Percentiles rank a stretch among this genome's conserved stretches.
These are phyloP conservation scores for Urosaurus nigricauda DNA, from an alignment of 2,797 vertebrate species.

Conservation along the genomic window DNA sequence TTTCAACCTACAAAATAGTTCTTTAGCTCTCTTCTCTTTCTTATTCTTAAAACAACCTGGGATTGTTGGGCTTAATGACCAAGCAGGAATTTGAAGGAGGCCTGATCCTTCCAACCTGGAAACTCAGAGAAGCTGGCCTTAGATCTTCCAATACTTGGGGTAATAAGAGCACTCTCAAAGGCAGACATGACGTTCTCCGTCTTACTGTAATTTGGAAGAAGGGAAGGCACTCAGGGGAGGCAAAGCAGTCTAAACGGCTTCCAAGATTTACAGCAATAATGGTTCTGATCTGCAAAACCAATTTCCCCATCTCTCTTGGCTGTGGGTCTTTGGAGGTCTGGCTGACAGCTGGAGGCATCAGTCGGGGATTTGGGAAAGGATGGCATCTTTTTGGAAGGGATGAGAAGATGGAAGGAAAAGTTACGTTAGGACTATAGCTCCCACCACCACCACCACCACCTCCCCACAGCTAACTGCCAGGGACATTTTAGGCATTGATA, in stretches of 20 bases:
- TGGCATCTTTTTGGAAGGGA: not conserved
- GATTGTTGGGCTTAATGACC: not conserved
- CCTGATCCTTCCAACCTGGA: not conserved
- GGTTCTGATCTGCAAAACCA: slow-evolving; percentile 73
- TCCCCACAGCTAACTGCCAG: no score
- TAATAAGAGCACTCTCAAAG: slow-evolving; percentile 16
- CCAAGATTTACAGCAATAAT: slow-evolving; percentile 46
- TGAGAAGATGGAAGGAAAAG: not conserved
- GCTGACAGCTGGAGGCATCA: not conserved
- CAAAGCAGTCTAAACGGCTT: slow-evolving; percentile 12
- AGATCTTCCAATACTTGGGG: not conserved
- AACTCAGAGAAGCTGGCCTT: not conserved
- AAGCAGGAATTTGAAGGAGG: not conserved
- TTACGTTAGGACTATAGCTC: no score
- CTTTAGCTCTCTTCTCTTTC: not conserved
- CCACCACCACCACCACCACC: no score
- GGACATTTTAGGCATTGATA: no score
- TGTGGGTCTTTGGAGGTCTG: slow-evolving; percentile 55
- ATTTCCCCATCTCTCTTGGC: slow-evolving; percentile 61
- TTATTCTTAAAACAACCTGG: not conserved
- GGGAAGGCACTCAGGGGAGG: slow-evolving; percentile 22
- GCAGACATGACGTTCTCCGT: slow-evolving; percentile 52
- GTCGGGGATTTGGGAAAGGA: slow-evolving; percentile 32
- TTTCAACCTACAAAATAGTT: not conserved
- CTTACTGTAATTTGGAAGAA: rapidly evolving